Percentiles rank a stretch among this genome's conserved stretches.
These are phyloP conservation scores for Denticeps clupeoides DNA, from an alignment of 2,797 vertebrate genomes.

Conservation along the genomic window DNA sequence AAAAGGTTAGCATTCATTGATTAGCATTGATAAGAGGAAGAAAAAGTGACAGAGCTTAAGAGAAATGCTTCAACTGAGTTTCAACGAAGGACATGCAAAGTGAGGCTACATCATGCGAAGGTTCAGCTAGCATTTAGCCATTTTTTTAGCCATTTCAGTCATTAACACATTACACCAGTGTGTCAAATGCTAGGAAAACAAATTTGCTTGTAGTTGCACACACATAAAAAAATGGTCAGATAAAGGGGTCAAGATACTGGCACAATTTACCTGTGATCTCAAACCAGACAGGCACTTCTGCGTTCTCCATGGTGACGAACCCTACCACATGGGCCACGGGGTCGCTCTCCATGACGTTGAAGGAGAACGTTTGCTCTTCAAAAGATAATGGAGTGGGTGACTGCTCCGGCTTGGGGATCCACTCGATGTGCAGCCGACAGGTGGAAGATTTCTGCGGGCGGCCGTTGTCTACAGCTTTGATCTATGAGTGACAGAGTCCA, in stretches of 20 bases:
- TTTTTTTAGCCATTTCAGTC: not conserved
- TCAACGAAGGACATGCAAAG: not conserved
- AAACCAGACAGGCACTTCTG: constrained; percentile 82
- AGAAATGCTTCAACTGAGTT: no score
- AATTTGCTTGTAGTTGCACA: not conserved
- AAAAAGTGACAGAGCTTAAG: constrained; percentile 14
- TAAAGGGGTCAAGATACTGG: not conserved
- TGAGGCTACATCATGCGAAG: not conserved
- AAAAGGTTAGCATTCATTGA: no score
- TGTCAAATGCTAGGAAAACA: not conserved
- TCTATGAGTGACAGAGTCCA: constrained; percentile 57
- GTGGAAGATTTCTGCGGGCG: constrained; percentile 89
- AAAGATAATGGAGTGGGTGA: constrained; percentile 67
- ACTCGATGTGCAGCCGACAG: constrained; percentile 89
- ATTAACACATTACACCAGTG: not conserved
- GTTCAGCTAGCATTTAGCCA: no score
- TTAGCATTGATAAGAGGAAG: no score
- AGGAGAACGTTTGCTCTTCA: constrained; percentile 80
- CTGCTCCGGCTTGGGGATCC: constrained; percentile 79
- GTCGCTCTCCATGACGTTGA: constrained; percentile 95
- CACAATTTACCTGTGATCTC: constrained; percentile 80
- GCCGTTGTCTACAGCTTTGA: constrained; percentile 96
- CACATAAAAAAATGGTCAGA: constrained; percentile 1
- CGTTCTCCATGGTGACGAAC: constrained; percentile 78
- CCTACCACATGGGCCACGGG: constrained; percentile 94